Conservation (phyloP, 2,113 vertebrate species). For the Redunca redunca region DNA sequence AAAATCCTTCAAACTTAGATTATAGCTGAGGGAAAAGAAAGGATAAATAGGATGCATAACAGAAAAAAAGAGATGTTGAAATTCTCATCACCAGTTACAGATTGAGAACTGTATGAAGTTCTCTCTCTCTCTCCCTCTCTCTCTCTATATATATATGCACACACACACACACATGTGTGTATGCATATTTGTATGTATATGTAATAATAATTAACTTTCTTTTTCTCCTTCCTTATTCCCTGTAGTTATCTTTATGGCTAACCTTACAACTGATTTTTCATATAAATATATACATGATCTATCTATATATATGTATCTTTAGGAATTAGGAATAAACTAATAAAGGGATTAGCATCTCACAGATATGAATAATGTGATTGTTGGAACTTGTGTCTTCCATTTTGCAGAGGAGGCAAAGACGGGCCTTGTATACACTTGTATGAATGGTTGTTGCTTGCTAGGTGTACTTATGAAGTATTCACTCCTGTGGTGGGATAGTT, state of each 20-base stretch:
- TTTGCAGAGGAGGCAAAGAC: not conserved
- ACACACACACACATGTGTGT: accelerated
- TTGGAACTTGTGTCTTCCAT: not conserved
- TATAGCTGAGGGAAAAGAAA: not conserved
- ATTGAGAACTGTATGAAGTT: not conserved
- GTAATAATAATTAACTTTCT: not conserved
- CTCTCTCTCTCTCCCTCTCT: not conserved
- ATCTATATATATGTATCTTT: not conserved
- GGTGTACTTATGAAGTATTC: not conserved
- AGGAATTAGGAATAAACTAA: not conserved
- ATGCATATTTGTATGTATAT: not conserved
- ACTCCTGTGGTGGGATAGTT: not conserved
- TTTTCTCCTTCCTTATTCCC: not conserved
- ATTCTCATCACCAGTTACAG: not conserved
- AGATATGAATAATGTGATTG: not conserved
- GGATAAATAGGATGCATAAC: not conserved
- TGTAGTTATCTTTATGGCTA: not conserved
- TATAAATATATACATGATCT: not conserved
- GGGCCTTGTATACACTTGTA: not conserved
- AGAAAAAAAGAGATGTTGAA: not conserved
- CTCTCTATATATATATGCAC: accelerated
- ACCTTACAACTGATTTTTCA: not conserved
- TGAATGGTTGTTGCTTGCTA: not conserved
- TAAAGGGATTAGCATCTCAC: not conserved
- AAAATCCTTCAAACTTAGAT: not conserved